Percentiles rank a stretch among this genome's conserved stretches.
phyloP scores from a whole-genome alignment of 2,888 invertebrate species.

The Osmoderma eremita region DNA sequence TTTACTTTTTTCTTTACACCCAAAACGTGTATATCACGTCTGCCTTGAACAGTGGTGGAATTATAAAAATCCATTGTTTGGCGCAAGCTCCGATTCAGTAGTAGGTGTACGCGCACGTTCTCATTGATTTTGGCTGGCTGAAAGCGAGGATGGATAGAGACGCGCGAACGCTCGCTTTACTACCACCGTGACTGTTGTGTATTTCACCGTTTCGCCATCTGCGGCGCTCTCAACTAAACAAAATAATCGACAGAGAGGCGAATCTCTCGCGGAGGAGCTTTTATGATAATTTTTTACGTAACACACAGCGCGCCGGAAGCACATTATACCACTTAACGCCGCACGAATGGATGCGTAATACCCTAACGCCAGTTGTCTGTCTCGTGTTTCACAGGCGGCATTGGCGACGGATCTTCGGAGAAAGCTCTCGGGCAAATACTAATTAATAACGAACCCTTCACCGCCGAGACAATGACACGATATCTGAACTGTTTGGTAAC shows the following conservation, averaged over 20 bases:
- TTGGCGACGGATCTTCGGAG: not conserved
- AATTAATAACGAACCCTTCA: constrained; percentile 1
- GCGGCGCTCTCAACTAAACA: too few species aligned
- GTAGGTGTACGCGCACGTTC: constrained; percentile 46
- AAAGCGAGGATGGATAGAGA: constrained; percentile 34
- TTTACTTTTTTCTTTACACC: too few species aligned
- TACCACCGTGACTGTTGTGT: not conserved
- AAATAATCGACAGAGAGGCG: too few species aligned
- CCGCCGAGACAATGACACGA: not conserved
- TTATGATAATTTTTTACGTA: constrained; percentile 27
- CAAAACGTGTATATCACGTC: too few species aligned
- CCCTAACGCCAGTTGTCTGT: not conserved
- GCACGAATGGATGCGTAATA: too few species aligned
- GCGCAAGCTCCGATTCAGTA: constrained; percentile 47
- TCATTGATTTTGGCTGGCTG: constrained; percentile 47
- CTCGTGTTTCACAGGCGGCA: not conserved
- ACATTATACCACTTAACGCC: constrained; percentile 11
- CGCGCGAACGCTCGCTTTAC: not conserved
- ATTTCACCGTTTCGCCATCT: constrained; percentile 9
- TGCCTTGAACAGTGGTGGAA: constrained; percentile 43
- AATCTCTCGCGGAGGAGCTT: constrained; percentile 1
- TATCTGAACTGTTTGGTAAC: constrained; percentile 1
- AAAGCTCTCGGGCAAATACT: constrained; percentile 4
- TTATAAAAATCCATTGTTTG: constrained; percentile 38
- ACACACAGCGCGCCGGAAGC: not conserved